These are phyloP conservation scores for Eutrigla gurnardus DNA, from an alignment of 2,797 vertebrate genomes.

Conservation along the genomic window DNA sequence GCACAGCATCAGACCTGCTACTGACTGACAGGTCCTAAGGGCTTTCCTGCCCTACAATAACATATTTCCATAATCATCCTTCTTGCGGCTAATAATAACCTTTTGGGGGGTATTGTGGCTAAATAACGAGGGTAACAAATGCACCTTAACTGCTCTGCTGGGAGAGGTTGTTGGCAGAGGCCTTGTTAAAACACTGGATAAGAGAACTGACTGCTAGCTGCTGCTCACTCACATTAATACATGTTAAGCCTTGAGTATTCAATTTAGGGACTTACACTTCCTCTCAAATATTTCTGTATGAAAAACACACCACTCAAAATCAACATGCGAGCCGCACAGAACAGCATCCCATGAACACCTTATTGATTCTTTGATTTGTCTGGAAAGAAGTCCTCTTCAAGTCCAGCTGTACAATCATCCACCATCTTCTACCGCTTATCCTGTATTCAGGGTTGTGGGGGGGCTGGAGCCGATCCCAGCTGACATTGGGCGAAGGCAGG, in stretches of 20 bases:
- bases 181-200: slow-evolving; percentile 47
- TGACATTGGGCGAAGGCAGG: too few species aligned
- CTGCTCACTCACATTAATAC: slow-evolving; percentile 17
- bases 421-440: too few species aligned
- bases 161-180: slow-evolving; percentile 35
- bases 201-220: slow-evolving; percentile 33
- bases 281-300: background rate
- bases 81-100: slow-evolving; percentile 87
- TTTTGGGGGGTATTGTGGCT: slow-evolving; percentile 76
- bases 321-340: background rate
- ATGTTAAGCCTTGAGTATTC: background rate
- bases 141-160: slow-evolving; percentile 81
- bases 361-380: background rate
- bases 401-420: background rate
- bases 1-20: slow-evolving; percentile 54
- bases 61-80: slow-evolving; percentile 83
- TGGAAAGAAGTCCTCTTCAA: background rate
- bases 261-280: background rate
- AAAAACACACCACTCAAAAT: background rate
- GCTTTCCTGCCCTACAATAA: slow-evolving; percentile 69
- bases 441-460: too few species aligned
- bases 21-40: slow-evolving; percentile 73
- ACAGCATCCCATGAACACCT: background rate
- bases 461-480: too few species aligned
- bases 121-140: slow-evolving; percentile 82